Evolutionary conservation across 2,113 vertebrate genomes (phyloP).

Genomic region (Epinephelus moara): DNA sequence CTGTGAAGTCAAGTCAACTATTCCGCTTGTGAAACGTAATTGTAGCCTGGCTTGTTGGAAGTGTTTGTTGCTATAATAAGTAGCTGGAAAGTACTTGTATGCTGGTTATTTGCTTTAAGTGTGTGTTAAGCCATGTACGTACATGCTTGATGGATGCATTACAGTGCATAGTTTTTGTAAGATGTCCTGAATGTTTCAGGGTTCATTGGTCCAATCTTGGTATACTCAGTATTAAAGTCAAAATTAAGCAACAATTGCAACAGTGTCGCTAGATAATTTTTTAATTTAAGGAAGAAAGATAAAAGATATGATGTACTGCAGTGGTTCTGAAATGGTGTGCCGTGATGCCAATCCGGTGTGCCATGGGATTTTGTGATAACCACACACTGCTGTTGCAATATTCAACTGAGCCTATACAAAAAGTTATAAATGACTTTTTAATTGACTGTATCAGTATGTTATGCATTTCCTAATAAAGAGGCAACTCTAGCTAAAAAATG

Average conservation of each 20-base stretch:
- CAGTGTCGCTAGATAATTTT: background rate
- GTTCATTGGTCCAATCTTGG: background rate
- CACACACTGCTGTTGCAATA: no score
- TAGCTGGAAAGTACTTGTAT: background rate
- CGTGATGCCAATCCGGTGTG: no score
- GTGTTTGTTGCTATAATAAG: background rate
- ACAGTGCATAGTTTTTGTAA: background rate
- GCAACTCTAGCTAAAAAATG: no score
- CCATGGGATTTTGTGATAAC: no score
- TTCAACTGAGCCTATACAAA: no score
- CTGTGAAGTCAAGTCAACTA: background rate
- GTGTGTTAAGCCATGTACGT: background rate
- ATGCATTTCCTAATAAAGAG: no score
- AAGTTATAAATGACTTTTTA: no score
- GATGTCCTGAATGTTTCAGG: background rate
- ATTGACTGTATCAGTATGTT: no score
- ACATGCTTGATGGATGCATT: background rate
- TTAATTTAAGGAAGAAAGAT: background rate
- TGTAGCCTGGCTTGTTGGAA: conserved; percentile 2
- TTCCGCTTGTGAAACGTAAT: background rate
- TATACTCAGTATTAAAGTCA: background rate
- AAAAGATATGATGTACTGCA: background rate
- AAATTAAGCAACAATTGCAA: background rate
- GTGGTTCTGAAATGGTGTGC: no score
- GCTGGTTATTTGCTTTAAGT: background rate